These are phyloP conservation scores for Gavia stellata DNA, from an alignment of 2,113 vertebrate species.

Conservation along the genomic window DNA sequence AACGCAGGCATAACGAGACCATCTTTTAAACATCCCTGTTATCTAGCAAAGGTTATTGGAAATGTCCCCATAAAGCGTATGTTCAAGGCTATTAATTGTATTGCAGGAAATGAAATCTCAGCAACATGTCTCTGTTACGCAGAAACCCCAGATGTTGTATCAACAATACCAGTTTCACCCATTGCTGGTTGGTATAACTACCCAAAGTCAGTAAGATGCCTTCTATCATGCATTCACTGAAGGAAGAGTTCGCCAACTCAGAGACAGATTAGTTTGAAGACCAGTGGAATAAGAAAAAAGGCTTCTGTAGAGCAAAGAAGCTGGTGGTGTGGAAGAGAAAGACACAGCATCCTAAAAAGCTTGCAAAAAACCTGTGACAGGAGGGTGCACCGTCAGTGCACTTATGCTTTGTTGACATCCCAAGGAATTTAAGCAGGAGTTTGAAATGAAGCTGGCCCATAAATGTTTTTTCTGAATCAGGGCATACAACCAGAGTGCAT, in stretches of 20 bases:
- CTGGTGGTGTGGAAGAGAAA: background rate
- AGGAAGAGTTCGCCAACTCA: background rate
- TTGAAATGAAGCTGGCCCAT: background rate
- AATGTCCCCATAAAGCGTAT: constrained; percentile 21
- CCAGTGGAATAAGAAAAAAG: background rate
- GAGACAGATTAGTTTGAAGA: background rate
- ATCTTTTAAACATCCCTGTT: background rate
- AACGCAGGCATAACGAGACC: background rate
- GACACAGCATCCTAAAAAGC: background rate
- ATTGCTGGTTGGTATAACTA: background rate
- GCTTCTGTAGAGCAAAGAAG: background rate
- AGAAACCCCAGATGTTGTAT: constrained; percentile 3
- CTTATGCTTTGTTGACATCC: background rate
- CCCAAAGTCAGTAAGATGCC: background rate
- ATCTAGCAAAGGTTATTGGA: background rate
- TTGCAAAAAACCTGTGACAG: fast-evolving
- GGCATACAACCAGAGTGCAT: background rate
- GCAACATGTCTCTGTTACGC: background rate
- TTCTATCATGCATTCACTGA: background rate
- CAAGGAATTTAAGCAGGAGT: background rate
- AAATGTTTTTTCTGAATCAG: background rate
- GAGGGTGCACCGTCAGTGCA: background rate
- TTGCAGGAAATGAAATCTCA: constrained; percentile 12
- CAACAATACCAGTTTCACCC: background rate
- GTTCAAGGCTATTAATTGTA: constrained; percentile 16